A percentile compares a stretch with the other conserved stretches of the same genome.
These are phyloP conservation scores for Microcebus ravelobensis DNA, from an alignment of 2,113 vertebrate species.

Conservation along the genomic window DNA sequence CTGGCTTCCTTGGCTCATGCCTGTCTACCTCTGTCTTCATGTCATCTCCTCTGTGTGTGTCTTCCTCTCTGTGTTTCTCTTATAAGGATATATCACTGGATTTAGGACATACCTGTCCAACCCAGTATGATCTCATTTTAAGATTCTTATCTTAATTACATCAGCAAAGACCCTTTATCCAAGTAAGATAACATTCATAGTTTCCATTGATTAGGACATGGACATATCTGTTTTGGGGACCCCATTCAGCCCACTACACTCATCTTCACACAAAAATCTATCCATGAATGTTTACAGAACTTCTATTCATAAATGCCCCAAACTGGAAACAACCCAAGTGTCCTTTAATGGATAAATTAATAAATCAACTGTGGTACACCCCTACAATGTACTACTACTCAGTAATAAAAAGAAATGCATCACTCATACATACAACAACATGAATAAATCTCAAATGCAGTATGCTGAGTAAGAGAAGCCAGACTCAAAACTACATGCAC, in stretches of 20 bases:
- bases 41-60: not conserved
- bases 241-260: not conserved
- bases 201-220: not conserved
- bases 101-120: not conserved
- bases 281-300: not conserved
- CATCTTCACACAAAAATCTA: constrained; percentile 14
- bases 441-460: not conserved
- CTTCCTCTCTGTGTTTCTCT: not conserved
- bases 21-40: not conserved
- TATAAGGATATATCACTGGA: not conserved
- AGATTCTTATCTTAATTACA: not conserved
- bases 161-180: not conserved
- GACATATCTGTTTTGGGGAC: not conserved
- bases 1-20: not conserved
- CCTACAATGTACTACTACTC: not conserved
- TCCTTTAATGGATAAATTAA: not conserved
- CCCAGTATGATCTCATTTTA: not conserved
- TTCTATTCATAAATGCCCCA: not conserved
- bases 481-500: not conserved
- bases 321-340: not conserved
- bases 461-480: not conserved
- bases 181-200: not conserved
- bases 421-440: not conserved
- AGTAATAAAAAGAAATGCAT: not conserved
- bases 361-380: not conserved